Evolutionary conservation across 2,113 vertebrate genomes (phyloP), one percentile per base, ranked within the genome.

Genomic region (Mormyrus iriodes): DNA sequence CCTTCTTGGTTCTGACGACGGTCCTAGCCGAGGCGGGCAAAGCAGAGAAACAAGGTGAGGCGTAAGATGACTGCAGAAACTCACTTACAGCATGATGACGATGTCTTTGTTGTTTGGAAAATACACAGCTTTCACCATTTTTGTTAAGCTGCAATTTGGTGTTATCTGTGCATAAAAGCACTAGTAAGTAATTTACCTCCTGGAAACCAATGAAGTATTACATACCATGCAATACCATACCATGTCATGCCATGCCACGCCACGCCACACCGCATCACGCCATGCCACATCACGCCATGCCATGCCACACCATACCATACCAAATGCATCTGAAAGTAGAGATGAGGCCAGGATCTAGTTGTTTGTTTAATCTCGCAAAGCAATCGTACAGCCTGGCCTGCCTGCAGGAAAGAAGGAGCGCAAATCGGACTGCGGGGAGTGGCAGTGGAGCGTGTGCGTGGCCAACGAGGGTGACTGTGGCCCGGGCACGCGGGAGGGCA

Each of bases 381-480:
- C 21, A 42, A 46, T 46, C 82, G 48, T 84, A 17, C 4, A 51
- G n/a, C 8, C 35, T 39, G 53, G 3, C 44, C 58, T 27, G 24
- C 35, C 24, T 90, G 1, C 94, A 99, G 98, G 97, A 89, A 99
- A 98, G 94, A 99, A 98, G 90, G 97, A 95, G 0, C 98, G 97
- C 90, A 98, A 97, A 92, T 98, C 98, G 0, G 98, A 98, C 95
- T 99, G 98, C 49, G 98, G 98, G 1, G 97, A 98, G 39, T 99
- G 98, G 98, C 97, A 98, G 92, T 99, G 98, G 98, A 99, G 98
- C 0, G 98, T 99, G 27, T 99, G 98, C 0, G 98, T 99, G 52
- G 97, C 98, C 90, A 98, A 97, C 44, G 97, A 93, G 0, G 98
- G 98, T 0, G 98, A 99, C 93, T 99, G 98, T 0, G 98, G 98